Conservation (phyloP, 2,113 vertebrate species). For the Hipposideros armiger region DNA sequence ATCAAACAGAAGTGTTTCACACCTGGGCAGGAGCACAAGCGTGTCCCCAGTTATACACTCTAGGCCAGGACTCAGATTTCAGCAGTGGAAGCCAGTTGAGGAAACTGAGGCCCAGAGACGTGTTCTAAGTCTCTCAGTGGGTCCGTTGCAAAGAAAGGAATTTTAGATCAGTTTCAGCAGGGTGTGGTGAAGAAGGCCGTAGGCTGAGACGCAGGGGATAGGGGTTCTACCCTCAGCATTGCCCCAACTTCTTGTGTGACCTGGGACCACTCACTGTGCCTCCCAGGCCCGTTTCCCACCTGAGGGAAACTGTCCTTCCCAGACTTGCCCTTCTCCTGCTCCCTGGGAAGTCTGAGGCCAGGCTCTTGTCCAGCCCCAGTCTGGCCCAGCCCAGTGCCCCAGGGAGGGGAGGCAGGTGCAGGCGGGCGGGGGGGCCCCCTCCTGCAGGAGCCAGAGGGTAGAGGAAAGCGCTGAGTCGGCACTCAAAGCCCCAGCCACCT, state of each 20-base stretch:
- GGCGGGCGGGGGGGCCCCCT: background rate
- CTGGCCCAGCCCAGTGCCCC: background rate
- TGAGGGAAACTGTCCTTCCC: background rate
- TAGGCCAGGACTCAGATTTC: background rate
- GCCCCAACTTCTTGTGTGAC: background rate
- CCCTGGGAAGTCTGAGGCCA: background rate
- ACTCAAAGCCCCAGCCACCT: slow-evolving; percentile 50
- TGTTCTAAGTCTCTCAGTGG: background rate
- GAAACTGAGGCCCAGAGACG: background rate
- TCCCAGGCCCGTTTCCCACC: background rate
- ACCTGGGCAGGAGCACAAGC: background rate
- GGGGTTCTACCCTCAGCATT: background rate
- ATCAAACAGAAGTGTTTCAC: background rate
- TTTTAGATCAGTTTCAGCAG: too few species aligned
- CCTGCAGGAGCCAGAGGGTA: background rate
- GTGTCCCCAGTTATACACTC: background rate
- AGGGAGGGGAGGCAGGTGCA: background rate
- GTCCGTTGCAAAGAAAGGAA: background rate
- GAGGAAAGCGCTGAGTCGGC: slow-evolving; percentile 76
- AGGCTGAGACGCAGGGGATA: fast-evolving
- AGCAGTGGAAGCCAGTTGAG: background rate
- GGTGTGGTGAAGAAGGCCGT: background rate
- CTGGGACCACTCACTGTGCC: fast-evolving
- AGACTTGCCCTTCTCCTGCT: background rate
- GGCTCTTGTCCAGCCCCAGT: background rate